Evolutionary conservation across 2,113 vertebrate species (phyloP).

Genomic region (Phylloscopus trochilus): DNA sequence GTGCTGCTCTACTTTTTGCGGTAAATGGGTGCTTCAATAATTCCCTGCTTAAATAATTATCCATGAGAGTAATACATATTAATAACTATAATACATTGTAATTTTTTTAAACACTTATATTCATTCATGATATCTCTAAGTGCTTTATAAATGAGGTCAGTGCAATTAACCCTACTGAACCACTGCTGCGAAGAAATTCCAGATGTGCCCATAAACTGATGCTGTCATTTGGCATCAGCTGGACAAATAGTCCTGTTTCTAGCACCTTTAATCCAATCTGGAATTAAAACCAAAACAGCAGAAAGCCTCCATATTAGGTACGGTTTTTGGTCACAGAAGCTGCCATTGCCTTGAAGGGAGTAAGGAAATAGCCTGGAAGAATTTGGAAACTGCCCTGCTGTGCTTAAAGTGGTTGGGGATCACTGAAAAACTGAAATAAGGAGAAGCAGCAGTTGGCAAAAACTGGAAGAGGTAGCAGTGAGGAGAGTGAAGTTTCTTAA

Average conservation of each 20-base stretch:
- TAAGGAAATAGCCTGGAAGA: background rate
- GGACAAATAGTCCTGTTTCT: background rate
- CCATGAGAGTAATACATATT: slow-evolving; percentile 21
- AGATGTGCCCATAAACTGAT: background rate
- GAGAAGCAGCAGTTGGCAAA: background rate
- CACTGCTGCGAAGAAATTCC: background rate
- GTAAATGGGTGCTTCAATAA: background rate
- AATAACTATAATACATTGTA: background rate
- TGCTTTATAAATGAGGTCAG: slow-evolving; percentile 50
- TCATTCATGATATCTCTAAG: slow-evolving; percentile 37
- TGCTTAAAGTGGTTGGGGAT: background rate
- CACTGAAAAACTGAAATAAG: background rate
- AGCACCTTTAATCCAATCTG: background rate
- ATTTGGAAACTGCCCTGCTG: background rate
- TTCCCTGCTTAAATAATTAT: slow-evolving; percentile 30
- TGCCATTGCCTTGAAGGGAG: background rate
- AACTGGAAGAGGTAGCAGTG: background rate
- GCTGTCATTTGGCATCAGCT: background rate
- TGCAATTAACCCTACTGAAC: background rate
- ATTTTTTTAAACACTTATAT: background rate
- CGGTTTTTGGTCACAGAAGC: background rate
- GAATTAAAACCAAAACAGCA: background rate
- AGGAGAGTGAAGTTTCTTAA: background rate
- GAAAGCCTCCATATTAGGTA: background rate
- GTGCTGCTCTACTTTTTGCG: background rate